Conservation (phyloP, 1,140 invertebrate species). For the Octopus bimaculoides region DNA sequence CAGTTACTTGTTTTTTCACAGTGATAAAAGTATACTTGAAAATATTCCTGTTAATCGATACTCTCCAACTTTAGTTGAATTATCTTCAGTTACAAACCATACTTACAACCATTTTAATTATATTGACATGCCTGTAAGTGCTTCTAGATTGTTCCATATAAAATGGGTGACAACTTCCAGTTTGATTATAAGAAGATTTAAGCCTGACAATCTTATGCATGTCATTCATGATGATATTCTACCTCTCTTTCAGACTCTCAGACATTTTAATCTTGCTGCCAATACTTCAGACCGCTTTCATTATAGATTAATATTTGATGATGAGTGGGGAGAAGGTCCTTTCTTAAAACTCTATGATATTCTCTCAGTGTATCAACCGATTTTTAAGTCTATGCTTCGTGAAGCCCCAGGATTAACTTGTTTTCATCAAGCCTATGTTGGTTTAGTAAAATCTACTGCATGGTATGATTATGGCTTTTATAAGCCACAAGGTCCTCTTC, state of each 20-base stretch:
- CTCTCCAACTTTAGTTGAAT: slow-evolving; percentile 36
- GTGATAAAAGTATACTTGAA: slow-evolving; percentile 31
- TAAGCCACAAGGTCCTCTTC: slow-evolving; percentile 56
- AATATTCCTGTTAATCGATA: slow-evolving; percentile 33
- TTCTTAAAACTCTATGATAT: slow-evolving; percentile 41
- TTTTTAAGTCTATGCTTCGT: slow-evolving; percentile 27
- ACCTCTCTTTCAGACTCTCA: slow-evolving; percentile 57
- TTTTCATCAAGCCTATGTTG: slow-evolving; percentile 54
- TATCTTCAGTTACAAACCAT: slow-evolving; percentile 55
- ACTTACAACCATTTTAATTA: slow-evolving; percentile 48
- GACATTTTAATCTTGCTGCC: slow-evolving; percentile 20
- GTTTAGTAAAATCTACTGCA: slow-evolving; percentile 52
- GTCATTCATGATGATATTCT: slow-evolving; percentile 64
- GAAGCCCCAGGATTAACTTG: slow-evolving; percentile 42
- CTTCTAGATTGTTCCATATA: slow-evolving; percentile 22
- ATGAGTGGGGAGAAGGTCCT: slow-evolving; percentile 31
- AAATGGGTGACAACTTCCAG: slow-evolving; percentile 26
- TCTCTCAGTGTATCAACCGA: slow-evolving; percentile 30
- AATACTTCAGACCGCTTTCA: slow-evolving; percentile 21
- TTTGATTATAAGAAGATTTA: slow-evolving; percentile 57
- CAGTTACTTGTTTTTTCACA: slow-evolving; percentile 52
- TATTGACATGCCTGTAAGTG: slow-evolving; percentile 40
- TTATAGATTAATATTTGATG: slow-evolving; percentile 42
- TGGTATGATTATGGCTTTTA: slow-evolving; percentile 64
- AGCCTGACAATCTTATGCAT: slow-evolving; percentile 65